Conservation (phyloP, 1,140 invertebrate genomes). For the Bombus confusus region DNA sequence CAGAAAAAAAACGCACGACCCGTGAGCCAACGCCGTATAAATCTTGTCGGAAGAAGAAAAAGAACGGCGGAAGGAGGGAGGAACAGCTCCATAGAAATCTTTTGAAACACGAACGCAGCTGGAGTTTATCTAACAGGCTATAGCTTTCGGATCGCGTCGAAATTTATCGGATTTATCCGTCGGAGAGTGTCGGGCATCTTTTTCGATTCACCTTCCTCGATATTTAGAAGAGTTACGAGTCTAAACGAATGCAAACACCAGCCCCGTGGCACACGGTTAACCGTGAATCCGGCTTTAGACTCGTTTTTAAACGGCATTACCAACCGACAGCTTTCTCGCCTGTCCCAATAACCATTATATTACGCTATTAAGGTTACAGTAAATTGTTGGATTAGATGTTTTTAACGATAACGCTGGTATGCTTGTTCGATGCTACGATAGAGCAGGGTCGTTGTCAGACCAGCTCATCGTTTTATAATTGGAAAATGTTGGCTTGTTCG, state of each 20-base stretch:
- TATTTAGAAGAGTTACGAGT: slow-evolving; percentile 25
- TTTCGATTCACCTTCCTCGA: background rate
- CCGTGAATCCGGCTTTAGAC: background rate
- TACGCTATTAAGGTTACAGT: background rate
- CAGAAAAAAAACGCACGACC: slow-evolving; percentile 12
- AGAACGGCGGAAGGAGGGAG: background rate
- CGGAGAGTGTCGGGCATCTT: background rate
- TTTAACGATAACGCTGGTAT: background rate
- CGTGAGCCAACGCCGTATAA: slow-evolving; percentile 27
- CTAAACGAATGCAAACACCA: slow-evolving; percentile 24
- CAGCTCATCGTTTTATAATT: background rate
- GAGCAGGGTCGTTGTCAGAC: accelerated
- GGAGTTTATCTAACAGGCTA: background rate
- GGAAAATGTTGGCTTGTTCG: background rate
- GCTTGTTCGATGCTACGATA: background rate
- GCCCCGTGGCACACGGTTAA: background rate
- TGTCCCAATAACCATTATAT: slow-evolving; percentile 1
- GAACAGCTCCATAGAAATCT: background rate
- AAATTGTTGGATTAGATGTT: slow-evolving; percentile 3
- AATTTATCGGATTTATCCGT: slow-evolving; percentile 25
- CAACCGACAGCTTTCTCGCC: background rate
- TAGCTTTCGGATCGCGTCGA: background rate
- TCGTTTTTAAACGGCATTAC: background rate
- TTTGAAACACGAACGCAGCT: background rate
- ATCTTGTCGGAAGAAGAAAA: background rate